Conservation (phyloP, 1,140 invertebrate genomes). For the Listronotus oregonensis region DNA sequence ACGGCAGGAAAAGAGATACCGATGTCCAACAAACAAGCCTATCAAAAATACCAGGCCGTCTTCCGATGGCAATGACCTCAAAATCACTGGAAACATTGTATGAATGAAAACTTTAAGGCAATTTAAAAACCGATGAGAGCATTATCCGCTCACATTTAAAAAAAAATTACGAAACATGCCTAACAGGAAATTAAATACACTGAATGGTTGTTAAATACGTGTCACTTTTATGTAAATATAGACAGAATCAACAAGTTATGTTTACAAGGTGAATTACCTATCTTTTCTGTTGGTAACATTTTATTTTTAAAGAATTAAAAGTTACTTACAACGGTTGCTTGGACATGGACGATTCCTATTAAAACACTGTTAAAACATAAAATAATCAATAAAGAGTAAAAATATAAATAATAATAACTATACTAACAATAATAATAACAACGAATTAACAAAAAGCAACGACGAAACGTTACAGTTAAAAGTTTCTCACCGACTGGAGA, state of each 20-base stretch:
- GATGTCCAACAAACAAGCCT: constrained; percentile 21
- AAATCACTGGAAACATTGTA: constrained; percentile 38
- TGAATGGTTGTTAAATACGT: not conserved
- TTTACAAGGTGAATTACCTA: not conserved
- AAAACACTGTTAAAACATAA: constrained; percentile 21
- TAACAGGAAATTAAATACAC: not conserved
- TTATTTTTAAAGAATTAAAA: not conserved
- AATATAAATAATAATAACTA: no score
- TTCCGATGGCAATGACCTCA: constrained; percentile 39
- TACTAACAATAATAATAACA: constrained; percentile 9
- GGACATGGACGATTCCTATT: constrained; percentile 32
- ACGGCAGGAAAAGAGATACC: constrained; percentile 18
- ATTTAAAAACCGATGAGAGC: constrained; percentile 20
- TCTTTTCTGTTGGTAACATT: not conserved
- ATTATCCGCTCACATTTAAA: constrained; percentile 9
- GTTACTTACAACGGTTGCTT: constrained; percentile 23
- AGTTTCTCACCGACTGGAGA: constrained; percentile 24
- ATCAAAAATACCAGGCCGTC: constrained; percentile 32
- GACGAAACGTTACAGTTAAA: constrained; percentile 24
- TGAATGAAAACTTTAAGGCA: constrained; percentile 41
- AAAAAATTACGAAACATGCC: not conserved
- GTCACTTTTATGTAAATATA: constrained; percentile 2
- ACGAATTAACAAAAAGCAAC: constrained; percentile 10
- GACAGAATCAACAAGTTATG: not conserved
- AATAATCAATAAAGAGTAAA: constrained; percentile 6